Evolutionary conservation across 2,888 invertebrate species (phyloP), one percentile per base, ranked within the genome.

Genomic region (Philaethria dido): DNA sequence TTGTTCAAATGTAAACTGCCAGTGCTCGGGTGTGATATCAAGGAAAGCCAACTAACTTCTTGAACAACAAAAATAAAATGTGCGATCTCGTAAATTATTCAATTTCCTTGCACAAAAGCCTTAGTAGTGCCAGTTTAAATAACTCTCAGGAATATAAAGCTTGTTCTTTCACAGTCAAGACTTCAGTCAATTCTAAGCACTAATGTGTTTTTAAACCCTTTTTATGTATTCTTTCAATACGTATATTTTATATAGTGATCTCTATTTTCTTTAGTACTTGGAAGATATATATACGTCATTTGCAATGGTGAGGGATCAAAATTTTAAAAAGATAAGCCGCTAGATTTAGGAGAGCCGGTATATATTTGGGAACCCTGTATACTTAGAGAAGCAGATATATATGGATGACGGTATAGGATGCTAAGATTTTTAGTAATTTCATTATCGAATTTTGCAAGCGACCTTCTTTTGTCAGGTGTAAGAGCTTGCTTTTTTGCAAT

Each of bases 51-150:
- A 62, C 52, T 42, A 39, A 55, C 52, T 69, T 72, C 62, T 47
- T 68, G 39, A 61, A 59, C 42, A 64, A 62, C 48, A 59, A 71
- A 64, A 64, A 67, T 67, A 69, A 64, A 71, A 67, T 67, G 59
- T 64, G 60, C 66, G 42, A 69, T 22, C 42, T 69, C 25, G 36
- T 60, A 52, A 52, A 63, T 60, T 63, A 69, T 66, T 63, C 54
- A 29, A 63, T 63, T 66, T 57, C 39, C 47, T 44, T 39, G 61
- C 36, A 69, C 64, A 69, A 57, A 48, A 55, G 44, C 62, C 54
- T 55, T 25, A 25, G 9, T 61, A 64, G 25, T 62, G 62, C 22
- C 48, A 62, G 62, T 42, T 62, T 62, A 55, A 66, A 48, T 55
- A 66, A 47, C 29, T 55, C 18, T 36, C 11, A 61, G 48, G 33